A percentile compares a stretch with the other conserved stretches of the same genome.
Conservation (phyloP, 2,888 invertebrate species). For the Gryllus longicercus region DNA sequence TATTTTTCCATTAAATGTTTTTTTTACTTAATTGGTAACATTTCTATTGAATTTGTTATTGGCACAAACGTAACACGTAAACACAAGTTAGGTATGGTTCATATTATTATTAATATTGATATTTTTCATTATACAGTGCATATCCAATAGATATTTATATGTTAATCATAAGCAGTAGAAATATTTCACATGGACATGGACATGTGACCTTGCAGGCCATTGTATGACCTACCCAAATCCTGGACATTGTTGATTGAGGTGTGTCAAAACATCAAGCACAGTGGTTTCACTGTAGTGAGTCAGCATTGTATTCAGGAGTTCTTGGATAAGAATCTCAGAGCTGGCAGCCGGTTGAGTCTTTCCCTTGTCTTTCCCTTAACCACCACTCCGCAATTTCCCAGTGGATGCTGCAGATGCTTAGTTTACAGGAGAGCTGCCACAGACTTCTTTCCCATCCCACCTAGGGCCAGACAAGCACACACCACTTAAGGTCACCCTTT, state of each 20-base stretch:
- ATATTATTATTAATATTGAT: too few relatives aligned
- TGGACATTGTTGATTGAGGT: conserved; percentile 17
- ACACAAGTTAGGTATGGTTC: too few relatives aligned
- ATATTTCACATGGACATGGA: not conserved
- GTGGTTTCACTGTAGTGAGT: conserved; percentile 17
- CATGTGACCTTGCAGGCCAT: conserved; percentile 8
- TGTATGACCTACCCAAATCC: conserved; percentile 7
- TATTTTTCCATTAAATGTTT: too few relatives aligned
- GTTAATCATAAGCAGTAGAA: too few relatives aligned
- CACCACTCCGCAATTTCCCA: not conserved
- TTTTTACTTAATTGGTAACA: too few relatives aligned
- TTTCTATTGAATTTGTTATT: too few relatives aligned
- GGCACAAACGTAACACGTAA: too few relatives aligned
- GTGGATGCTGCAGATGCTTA: conserved; percentile 17
- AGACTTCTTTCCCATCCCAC: not conserved
- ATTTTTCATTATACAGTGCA: too few relatives aligned
- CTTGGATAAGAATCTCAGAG: not conserved
- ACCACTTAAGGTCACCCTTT: conserved; percentile 6
- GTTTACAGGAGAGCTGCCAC: not conserved
- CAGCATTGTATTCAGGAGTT: conserved; percentile 1
- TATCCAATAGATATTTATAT: too few relatives aligned
- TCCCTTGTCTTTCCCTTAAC: not conserved
- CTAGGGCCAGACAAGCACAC: conserved; percentile 17
- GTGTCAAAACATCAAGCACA: conserved; percentile 17
- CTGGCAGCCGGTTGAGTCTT: conserved; percentile 1